Base-by-base conservation (phyloP, 2,888 invertebrate genomes). In the Philaethria dido region DNA sequence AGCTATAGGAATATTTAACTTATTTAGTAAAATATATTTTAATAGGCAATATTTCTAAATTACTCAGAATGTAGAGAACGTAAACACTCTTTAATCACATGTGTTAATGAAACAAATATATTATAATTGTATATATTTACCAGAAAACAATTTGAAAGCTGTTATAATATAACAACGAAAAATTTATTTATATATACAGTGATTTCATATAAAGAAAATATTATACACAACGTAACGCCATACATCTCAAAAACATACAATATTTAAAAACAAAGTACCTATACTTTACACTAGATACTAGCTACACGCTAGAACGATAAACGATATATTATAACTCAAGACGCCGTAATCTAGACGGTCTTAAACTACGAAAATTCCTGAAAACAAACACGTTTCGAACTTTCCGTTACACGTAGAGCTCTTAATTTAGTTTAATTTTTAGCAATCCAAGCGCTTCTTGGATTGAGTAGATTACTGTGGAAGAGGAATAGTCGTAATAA, bases 401-500 rank as follows among this genome's bases (percentile, higher is more conserved):
- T 57, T 57, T 42, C 16, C 57, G 29, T n/a, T 60, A 25, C 45
- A 50, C 57, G 42, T 65, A 42, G 47, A 47, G n/a, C 44, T 52
- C 50, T 50, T 65, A 50, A 50, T 68, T 62, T 13, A 65, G 70
- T 70, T 68, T 70, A 69, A 69, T 66, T 66, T 62, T 44, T 50
- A 70, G 68, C 70, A 54, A 62, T 59, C 52, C 29, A 50, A 64
- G 63, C 64, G 45, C 29, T 62, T 47, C 64, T 44, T 44, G 52
- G 62, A 69, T 69, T 62, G 62, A 57, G 67, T 65, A 57, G 57
- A 68, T 59, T 65, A 59, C 42, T 45, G 25, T 55, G 52, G 64
- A 68, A 70, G 68, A 72, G 36, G 68, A 62, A 72, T 68, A 52
- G 68, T 55, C 64, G 72, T 72, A 72, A 70, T 72, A 72, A 72